These are phyloP conservation scores for Cryptotermes secundus DNA, from an alignment of 1,140 invertebrate species.

Conservation along the genomic window DNA sequence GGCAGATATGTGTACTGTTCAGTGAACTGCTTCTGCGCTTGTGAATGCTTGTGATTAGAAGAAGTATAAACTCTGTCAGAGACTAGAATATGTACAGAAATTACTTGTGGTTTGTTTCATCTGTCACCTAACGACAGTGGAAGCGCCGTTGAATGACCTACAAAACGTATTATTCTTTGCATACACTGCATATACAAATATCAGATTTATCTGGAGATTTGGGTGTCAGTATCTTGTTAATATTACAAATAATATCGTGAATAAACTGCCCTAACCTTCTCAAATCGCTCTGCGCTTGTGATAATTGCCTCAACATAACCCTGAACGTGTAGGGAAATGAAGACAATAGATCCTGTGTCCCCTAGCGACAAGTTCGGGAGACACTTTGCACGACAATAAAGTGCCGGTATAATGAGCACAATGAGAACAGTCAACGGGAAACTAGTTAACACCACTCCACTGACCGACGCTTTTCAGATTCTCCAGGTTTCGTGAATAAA, in stretches of 20 bases:
- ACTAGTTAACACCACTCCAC: not conserved
- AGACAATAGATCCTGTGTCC: not conserved
- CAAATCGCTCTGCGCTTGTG: not conserved
- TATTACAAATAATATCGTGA: not conserved
- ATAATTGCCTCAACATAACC: not conserved
- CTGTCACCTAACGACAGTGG: too few species aligned
- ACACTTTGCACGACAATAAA: not conserved
- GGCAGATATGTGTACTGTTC: too few species aligned
- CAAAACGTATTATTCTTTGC: too few species aligned
- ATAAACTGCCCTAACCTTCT: not conserved
- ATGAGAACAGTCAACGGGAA: not conserved
- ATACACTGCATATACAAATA: not conserved
- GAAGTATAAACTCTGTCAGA: too few species aligned
- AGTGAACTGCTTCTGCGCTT: too few species aligned
- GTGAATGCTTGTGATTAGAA: too few species aligned
- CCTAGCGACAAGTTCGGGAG: not conserved
- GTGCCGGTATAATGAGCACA: not conserved
- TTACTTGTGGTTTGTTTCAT: too few species aligned
- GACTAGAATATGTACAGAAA: too few species aligned
- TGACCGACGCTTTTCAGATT: not conserved
- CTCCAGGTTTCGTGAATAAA: not conserved
- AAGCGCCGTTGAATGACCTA: too few species aligned
- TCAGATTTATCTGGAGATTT: not conserved
- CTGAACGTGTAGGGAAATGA: not conserved
- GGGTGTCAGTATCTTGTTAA: not conserved